Evolutionary conservation across 1,140 invertebrate genomes (phyloP).

Genomic region (Sycobia sp.): DNA sequence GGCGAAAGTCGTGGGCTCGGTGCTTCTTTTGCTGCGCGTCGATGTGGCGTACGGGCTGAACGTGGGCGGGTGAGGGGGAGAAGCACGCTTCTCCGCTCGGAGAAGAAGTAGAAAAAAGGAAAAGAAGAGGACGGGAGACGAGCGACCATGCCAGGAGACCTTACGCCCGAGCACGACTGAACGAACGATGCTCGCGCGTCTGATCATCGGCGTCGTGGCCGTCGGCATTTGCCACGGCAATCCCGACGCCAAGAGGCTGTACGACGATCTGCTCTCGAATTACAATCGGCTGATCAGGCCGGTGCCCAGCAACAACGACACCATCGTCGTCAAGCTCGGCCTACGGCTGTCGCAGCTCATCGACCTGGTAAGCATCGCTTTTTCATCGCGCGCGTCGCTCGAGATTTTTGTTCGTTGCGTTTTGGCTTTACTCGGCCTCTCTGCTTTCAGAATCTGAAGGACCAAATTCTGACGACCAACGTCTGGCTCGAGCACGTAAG

Average conservation of each 20-base stretch:
- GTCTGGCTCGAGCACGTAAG: constrained; percentile 95
- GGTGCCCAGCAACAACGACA: constrained; percentile 90
- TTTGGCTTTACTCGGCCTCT: constrained; percentile 1
- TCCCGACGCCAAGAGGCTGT: constrained; percentile 89
- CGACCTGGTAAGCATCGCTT: constrained; percentile 76
- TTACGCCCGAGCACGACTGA: neutral
- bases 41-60: too few species aligned
- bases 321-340: constrained; percentile 90
- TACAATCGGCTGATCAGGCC: constrained; percentile 96
- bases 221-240: constrained; percentile 61
- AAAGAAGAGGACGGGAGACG: neutral
- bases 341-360: constrained; percentile 92
- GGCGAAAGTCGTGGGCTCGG: too few species aligned
- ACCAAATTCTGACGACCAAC: constrained; percentile 95
- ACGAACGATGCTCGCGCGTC: constrained; percentile 20
- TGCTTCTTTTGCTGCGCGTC: too few species aligned
- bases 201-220: constrained; percentile 18
- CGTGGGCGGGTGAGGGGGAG: too few species aligned
- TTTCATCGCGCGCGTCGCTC: neutral
- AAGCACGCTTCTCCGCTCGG: too few species aligned
- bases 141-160: constrained; percentile 16
- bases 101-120: too few species aligned
- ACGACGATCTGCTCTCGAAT: constrained; percentile 93
- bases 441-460: constrained; percentile 86
- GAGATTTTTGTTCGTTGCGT: neutral